These are phyloP conservation scores for Sarcophaga carnaria DNA, from an alignment of 2,888 invertebrate species.

Conservation along the genomic window DNA sequence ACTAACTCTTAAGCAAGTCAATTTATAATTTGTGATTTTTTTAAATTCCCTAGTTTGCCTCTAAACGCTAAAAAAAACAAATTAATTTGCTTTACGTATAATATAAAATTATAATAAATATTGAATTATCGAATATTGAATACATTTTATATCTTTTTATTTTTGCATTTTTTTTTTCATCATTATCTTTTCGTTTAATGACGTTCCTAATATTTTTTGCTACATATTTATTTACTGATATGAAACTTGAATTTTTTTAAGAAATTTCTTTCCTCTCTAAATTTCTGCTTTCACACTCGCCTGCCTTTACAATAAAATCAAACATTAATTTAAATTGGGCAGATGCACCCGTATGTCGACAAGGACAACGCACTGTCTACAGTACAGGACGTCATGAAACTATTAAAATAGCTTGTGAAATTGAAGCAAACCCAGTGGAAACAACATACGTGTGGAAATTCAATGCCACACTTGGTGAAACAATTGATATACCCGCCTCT, in stretches of 20 bases:
- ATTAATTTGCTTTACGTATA: no score
- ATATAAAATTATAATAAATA: no score
- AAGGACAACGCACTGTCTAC: constrained; percentile 86
- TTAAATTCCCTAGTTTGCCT: no score
- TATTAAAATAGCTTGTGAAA: constrained; percentile 87
- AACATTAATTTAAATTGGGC: constrained; percentile 66
- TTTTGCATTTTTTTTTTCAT: no score
- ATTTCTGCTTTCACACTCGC: constrained; percentile 19
- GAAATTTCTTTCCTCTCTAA: constrained; percentile 3
- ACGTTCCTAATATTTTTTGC: background rate
- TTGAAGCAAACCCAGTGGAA: constrained; percentile 88
- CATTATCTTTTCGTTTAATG: no score
- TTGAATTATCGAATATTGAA: no score
- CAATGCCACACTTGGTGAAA: constrained; percentile 87
- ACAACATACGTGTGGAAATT: constrained; percentile 89
- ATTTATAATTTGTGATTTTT: no score
- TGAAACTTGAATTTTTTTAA: background rate
- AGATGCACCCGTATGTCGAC: constrained; percentile 89
- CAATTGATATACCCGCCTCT: constrained; percentile 86
- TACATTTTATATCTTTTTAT: no score
- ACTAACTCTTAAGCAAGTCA: no score
- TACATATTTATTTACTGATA: background rate
- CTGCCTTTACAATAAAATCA: constrained; percentile 43
- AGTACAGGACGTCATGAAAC: constrained; percentile 89
- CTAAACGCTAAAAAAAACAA: no score